phyloP scores from a whole-genome alignment of 2,797 vertebrate genomes.

The Avahi laniger region DNA sequence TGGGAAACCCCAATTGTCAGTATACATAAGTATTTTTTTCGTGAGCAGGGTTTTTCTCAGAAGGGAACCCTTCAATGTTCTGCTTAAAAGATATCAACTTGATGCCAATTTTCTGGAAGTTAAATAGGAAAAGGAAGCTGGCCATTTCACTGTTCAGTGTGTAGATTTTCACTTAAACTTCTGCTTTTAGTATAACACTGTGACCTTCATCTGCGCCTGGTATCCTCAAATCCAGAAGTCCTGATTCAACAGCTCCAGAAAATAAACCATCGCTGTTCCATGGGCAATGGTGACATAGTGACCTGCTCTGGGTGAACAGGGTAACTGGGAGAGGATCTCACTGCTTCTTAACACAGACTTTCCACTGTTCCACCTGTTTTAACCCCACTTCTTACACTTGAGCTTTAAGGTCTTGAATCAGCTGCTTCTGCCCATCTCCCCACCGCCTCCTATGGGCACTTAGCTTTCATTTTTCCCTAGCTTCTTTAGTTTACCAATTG shows the following conservation, averaged over 20 bases:
- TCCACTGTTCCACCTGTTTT: not conserved
- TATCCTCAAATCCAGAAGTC: not conserved
- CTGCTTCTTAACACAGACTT: not conserved
- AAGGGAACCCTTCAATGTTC: not conserved
- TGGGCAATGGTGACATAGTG: not conserved
- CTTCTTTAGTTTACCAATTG: not conserved
- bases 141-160: not conserved
- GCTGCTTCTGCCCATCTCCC: not conserved
- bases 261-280: not conserved
- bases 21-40: too few species aligned
- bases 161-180: not conserved
- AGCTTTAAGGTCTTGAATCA: not conserved
- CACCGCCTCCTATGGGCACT: not conserved
- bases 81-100: not conserved
- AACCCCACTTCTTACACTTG: not conserved
- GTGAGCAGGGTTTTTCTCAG: not conserved
- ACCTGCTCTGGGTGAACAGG: not conserved
- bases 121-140: not conserved
- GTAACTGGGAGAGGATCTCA: not conserved
- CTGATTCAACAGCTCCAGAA: not conserved
- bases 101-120: not conserved
- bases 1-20: not conserved
- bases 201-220: not conserved
- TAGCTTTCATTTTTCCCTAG: not conserved
- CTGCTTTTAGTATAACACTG: not conserved